Base-by-base conservation (phyloP, 2,113 vertebrate species). In the Rhagologus leucostigma region DNA sequence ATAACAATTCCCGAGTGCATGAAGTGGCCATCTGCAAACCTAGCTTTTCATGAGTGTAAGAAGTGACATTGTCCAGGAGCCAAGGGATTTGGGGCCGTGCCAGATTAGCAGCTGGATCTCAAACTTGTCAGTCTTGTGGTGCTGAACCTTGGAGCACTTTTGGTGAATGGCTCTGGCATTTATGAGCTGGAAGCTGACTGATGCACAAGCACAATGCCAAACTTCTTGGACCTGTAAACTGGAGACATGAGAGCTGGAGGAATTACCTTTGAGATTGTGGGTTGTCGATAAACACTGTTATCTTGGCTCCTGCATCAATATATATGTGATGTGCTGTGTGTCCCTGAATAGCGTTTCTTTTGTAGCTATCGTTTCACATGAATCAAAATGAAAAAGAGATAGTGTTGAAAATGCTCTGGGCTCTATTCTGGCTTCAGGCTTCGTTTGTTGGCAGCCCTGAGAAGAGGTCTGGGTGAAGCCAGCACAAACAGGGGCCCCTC, bases 21-120 rank as follows among this genome's bases (percentile, higher is more conserved):
- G 79, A 92, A 96, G 96, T 96, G 96, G 95, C 96, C 96, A 96
- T 96, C 95, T 96, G 96, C 93, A 93, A 96, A 96, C 92, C 79
- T 93, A 78, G 95, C 90, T 94, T 94, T 96, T 94, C 92, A 96
- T 89, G 26, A 19, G 76, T 33, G 73, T 93, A 94, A 95, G 95
- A 84, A 96, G 87, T 92, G 95, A 95, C 95, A 92, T 92, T 96
- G 95, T 96, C 93, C 88, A 87, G 88, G 90, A 97, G 90, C 90
- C 95, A 95, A 95, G 86, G 93, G 92, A 75, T 94, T 96, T 97
- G 96, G 95, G 90, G 44, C 80, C 0, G 1, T 89, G 96, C 96
- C 96, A 97, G 95, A 75, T 92, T 93, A 95, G 96, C 96, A 96
- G 96, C 95, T 96, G 92, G 95, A 94, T 96, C 86, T 94, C 77